Percentiles rank a stretch among this genome's conserved stretches.
These are phyloP conservation scores for Thalassarche chlororhynchos DNA, from an alignment of 2,113 vertebrate genomes.

Conservation along the genomic window DNA sequence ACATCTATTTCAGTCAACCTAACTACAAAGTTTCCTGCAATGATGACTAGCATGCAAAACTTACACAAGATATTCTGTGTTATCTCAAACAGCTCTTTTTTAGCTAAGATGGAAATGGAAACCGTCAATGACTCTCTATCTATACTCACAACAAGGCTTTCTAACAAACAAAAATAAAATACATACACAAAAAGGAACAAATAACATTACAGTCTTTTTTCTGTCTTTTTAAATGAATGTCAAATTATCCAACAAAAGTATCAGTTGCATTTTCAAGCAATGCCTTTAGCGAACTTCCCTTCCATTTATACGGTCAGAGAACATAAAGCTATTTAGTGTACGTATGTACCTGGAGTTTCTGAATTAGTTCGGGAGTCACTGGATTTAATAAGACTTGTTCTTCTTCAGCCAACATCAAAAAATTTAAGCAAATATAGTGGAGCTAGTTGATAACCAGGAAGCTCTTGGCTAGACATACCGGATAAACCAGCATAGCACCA, in stretches of 20 bases:
- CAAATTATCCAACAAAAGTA: not conserved
- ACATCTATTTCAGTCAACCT: not conserved
- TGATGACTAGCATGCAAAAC: not conserved
- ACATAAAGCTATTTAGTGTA: not conserved
- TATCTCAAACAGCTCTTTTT: not conserved
- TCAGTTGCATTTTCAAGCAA: not conserved
- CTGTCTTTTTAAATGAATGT: not conserved
- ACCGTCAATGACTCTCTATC: not conserved
- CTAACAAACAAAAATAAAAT: not conserved
- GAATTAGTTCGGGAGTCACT: not conserved
- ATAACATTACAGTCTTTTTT: not conserved
- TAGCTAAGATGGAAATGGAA: not conserved
- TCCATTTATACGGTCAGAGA: not conserved
- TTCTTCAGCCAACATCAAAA: not conserved
- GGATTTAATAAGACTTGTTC: not conserved
- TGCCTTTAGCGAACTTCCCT: not conserved
- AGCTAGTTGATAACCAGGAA: not conserved
- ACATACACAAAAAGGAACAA: not conserved
- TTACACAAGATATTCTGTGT: not conserved
- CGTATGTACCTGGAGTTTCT: not conserved
- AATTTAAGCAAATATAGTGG: not conserved
- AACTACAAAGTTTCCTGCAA: not conserved
- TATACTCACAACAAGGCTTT: not conserved
- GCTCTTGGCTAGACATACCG: not conserved
- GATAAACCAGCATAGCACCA: not conserved